These are phyloP conservation scores for Valencia hispanica DNA, from an alignment of 2,797 vertebrate genomes.

Conservation along the genomic window DNA sequence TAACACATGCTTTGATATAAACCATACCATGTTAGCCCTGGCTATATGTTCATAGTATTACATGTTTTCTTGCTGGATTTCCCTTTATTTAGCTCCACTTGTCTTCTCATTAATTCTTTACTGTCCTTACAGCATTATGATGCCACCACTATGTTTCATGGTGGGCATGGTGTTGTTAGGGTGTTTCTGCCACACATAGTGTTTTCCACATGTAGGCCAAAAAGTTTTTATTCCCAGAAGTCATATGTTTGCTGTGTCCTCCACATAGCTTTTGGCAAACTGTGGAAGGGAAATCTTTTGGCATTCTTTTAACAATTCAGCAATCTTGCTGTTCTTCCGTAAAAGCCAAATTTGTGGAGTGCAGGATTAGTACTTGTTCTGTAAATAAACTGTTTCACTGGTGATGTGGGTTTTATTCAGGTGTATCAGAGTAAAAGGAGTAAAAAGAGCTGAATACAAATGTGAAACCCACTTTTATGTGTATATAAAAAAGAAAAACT, in stretches of 20 bases:
- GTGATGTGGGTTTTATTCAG: background rate
- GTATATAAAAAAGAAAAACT: background rate
- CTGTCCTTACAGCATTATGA: background rate
- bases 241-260: background rate
- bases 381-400: background rate
- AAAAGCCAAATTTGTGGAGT: background rate
- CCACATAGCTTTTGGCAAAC: background rate
- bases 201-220: background rate
- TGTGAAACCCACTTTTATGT: background rate
- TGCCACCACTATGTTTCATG: background rate
- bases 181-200: background rate
- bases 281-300: background rate
- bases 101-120: background rate
- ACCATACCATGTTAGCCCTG: background rate
- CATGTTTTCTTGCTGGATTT: background rate
- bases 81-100: background rate
- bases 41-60: background rate
- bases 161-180: background rate
- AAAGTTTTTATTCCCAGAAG: background rate
- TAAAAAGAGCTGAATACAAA: background rate
- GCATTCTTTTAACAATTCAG: conserved; percentile 1
- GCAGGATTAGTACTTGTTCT: background rate
- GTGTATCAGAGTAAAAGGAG: background rate
- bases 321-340: background rate
- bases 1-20: background rate